These are phyloP conservation scores for Acipenser ruthenus DNA, from an alignment of 2,797 vertebrate genomes.

Conservation along the genomic window DNA sequence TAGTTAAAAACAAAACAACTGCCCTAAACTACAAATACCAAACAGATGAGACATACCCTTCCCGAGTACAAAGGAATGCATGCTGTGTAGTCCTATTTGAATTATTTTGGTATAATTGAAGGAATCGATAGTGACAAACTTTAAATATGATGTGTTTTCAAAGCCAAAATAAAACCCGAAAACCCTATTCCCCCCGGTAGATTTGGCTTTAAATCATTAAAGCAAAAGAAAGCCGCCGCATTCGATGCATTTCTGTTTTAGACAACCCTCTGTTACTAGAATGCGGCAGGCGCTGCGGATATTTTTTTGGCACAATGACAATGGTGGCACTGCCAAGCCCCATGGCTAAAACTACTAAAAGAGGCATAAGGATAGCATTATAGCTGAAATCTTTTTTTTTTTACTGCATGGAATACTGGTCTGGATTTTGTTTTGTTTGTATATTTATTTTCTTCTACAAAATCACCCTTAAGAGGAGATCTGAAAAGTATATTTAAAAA, in stretches of 20 bases:
- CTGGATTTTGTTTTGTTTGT: slow-evolving; percentile 34
- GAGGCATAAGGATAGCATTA: slow-evolving; percentile 86
- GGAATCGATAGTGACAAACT: background rate
- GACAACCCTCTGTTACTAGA: slow-evolving; percentile 73
- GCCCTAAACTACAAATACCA: slow-evolving; percentile 16
- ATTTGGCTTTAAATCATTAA: slow-evolving; percentile 25
- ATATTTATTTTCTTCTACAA: background rate
- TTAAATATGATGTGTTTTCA: slow-evolving; percentile 18
- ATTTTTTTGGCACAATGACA: slow-evolving; percentile 88
- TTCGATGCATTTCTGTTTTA: slow-evolving; percentile 65
- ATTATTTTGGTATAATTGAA: background rate
- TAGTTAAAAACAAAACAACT: no score
- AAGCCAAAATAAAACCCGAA: slow-evolving; percentile 9
- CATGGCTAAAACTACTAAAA: slow-evolving; percentile 87
- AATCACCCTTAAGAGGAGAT: background rate
- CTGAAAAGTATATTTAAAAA: background rate
- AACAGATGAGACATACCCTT: slow-evolving; percentile 33
- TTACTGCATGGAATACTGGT: slow-evolving; percentile 47
- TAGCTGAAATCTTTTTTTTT: slow-evolving; percentile 65
- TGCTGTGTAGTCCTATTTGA: background rate
- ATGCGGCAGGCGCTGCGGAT: slow-evolving; percentile 93
- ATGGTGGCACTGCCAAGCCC: slow-evolving; percentile 84
- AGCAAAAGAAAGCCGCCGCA: slow-evolving; percentile 27
- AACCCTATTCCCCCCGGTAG: background rate
- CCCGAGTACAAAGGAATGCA: background rate